Evolutionary conservation across 2,113 vertebrate genomes (phyloP), one percentile per base, ranked within the genome.

Genomic region (Gymnogyps californianus): DNA sequence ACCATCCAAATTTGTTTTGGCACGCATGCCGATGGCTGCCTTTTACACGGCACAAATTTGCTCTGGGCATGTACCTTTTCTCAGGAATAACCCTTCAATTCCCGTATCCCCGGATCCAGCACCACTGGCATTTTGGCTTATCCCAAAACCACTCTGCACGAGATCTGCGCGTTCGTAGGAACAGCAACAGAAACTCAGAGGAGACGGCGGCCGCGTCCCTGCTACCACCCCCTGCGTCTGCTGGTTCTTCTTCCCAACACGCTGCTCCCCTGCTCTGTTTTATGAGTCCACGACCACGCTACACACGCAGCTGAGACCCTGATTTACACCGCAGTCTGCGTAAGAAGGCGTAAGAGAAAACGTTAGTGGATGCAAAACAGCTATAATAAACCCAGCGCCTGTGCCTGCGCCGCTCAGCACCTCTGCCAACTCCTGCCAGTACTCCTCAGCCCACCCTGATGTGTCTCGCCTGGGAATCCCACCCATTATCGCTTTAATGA

Each of bases 181-280:
- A 58, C 49, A 8, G 44, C 61, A 17, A 46, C 36, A 16, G 44
- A 18, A 61, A 34, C 36, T 51, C 66, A 7, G 65, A 51, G 13
- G 59, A 1, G 3, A 31, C 3, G 11, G 69, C 4, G 20, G n/a
- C 26, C 6, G 0, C 4, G 5, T 34, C 31, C 24, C 54, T 40
- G 28, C 36, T 16, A 11, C 25, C 58, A 7, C 22, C 31, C 46
- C 5, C 9, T 1, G 1, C 0, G 0, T 6, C 25, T 51, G 26
- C 83, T 65, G 40, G n/a, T 3, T 5, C 11, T 32, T 31, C 78
- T 20, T 36, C 74, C 65, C 49, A 31, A 6, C 26, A 16, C 2
- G 3, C 26, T 64, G 32, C 76, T 70, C 57, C 44, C 51, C 15
- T 7, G 29, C 62, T 46, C 16, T 8, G 16, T 4, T 44, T 13